Conservation (phyloP, 1,140 invertebrate species). For the Trissolcus basalis region DNA sequence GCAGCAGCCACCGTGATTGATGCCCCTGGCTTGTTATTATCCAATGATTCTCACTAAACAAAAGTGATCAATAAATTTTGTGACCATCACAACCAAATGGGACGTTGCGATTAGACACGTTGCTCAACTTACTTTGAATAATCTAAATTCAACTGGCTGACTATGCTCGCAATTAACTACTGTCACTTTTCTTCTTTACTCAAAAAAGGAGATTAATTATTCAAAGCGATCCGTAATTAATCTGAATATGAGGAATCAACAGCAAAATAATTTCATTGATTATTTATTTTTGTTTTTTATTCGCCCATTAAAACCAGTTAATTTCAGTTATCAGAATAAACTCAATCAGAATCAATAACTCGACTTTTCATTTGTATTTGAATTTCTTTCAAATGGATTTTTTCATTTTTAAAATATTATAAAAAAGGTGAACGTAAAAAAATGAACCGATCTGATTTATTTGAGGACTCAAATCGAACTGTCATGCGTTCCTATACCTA, state of each 20-base stretch:
- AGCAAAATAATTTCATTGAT: too few species aligned
- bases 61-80: slow-evolving; percentile 20
- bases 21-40: slow-evolving; percentile 21
- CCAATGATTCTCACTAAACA: slow-evolving; percentile 18
- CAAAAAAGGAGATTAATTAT: neutral
- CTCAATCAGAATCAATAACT: too few species aligned
- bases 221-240: too few species aligned
- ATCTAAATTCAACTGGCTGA: slow-evolving; percentile 17
- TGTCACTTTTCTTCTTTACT: neutral
- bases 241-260: too few species aligned
- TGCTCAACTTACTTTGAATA: neutral
- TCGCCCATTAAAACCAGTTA: too few species aligned
- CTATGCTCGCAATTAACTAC: slow-evolving; percentile 41
- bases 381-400: neutral
- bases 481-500: slow-evolving; percentile 18
- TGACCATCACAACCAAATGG: neutral
- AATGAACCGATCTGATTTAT: slow-evolving; percentile 41
- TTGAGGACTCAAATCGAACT: slow-evolving; percentile 3
- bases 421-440: slow-evolving; percentile 3
- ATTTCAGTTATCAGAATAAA: too few species aligned
- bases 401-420: slow-evolving; percentile 13
- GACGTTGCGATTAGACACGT: slow-evolving; percentile 5
- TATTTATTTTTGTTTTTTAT: too few species aligned
- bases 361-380: neutral
- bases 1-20: slow-evolving; percentile 28